Conservation (phyloP, 2,113 vertebrate species). For the Cettia cetti region DNA sequence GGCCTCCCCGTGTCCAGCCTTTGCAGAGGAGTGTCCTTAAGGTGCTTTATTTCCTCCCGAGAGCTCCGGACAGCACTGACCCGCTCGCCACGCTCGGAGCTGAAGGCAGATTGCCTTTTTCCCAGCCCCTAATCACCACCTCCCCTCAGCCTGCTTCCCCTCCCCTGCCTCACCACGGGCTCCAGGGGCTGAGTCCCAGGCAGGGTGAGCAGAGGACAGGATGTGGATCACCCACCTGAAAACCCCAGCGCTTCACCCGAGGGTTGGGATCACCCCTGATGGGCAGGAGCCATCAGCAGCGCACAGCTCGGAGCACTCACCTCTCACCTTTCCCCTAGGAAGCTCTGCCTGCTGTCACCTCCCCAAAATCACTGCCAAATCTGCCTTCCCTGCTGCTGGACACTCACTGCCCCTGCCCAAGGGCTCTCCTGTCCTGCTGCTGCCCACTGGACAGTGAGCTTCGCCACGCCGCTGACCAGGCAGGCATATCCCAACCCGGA, state of each 20-base stretch:
- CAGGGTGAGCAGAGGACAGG: not conserved
- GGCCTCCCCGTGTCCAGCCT: not conserved
- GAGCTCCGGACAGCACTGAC: not conserved
- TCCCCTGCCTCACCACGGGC: not conserved
- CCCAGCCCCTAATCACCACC: not conserved
- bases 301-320: accelerated
- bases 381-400: not conserved
- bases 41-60: not conserved
- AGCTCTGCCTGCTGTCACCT: not conserved
- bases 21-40: not conserved
- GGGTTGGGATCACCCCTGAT: not conserved
- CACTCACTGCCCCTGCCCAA: not conserved
- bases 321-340: not conserved
- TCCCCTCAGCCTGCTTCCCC: not conserved
- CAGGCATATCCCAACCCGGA: not conserved
- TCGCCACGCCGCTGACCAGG: not conserved
- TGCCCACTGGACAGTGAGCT: conserved; percentile 16
- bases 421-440: not conserved
- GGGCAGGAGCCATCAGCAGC: accelerated
- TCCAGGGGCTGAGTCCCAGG: not conserved
- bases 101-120: not conserved
- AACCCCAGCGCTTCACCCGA: accelerated
- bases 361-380: not conserved
- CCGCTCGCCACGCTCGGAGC: not conserved
- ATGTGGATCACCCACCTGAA: not conserved